Evolutionary conservation across 2,113 vertebrate species (phyloP).

Genomic region (Dunckerocampus dactyliophorus): DNA sequence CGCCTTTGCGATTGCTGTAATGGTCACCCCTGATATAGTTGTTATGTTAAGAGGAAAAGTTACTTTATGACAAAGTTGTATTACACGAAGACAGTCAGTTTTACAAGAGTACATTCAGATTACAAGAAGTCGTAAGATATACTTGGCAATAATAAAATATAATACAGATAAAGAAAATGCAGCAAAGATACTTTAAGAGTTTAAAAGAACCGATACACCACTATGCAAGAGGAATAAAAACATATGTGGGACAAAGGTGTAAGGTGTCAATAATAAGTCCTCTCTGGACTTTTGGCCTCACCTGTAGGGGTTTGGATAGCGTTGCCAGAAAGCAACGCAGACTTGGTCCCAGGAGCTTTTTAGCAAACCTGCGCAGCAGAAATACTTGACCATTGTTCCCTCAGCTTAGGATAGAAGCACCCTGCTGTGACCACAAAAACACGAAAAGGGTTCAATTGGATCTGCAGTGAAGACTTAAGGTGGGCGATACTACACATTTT

Average conservation of each 20-base stretch:
- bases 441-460: not conserved
- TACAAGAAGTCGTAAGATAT: too few species aligned
- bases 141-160: too few species aligned
- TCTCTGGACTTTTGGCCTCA: conserved; percentile 46
- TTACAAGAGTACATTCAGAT: too few species aligned
- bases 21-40: too few species aligned
- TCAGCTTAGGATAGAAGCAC: conserved; percentile 15
- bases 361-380: conserved; percentile 80
- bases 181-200: too few species aligned
- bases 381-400: conserved; percentile 91
- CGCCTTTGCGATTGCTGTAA: too few species aligned
- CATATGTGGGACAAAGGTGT: not conserved
- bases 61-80: too few species aligned
- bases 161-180: too few species aligned
- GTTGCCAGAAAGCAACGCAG: conserved; percentile 90
- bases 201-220: not conserved
- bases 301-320: conserved; percentile 96
- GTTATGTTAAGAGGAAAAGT: too few species aligned
- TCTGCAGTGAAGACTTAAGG: too few species aligned
- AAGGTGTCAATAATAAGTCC: not conserved
- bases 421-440: conserved; percentile 25
- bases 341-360: conserved; percentile 96
- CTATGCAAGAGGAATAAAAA: not conserved
- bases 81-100: too few species aligned
- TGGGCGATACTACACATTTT: too few species aligned